phyloP scores from a whole-genome alignment of 2,113 vertebrate genomes.

The Gasterosteus aculeatus region DNA sequence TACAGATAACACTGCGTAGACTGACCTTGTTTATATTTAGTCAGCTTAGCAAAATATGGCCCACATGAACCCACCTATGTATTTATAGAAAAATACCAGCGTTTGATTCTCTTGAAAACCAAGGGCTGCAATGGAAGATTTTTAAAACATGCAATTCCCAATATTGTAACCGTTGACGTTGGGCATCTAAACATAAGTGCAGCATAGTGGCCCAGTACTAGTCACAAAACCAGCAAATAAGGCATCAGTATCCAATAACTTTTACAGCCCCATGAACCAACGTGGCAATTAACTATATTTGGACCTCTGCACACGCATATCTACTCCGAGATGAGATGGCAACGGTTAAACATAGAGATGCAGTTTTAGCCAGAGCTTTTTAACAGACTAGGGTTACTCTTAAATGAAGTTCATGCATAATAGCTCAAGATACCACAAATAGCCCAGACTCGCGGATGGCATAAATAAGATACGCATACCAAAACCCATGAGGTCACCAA shows the following conservation, averaged over 20 bases:
- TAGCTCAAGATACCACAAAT: conserved; percentile 58
- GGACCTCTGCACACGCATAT: conserved; percentile 45
- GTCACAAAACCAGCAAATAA: conserved; percentile 23
- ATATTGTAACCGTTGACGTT: not conserved
- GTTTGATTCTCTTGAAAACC: conserved; percentile 50
- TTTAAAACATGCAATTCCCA: conserved; percentile 27
- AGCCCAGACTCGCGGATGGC: conserved; percentile 44
- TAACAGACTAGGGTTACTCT: conserved; percentile 68
- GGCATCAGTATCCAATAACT: conserved; percentile 3
- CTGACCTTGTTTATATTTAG: conserved; percentile 78
- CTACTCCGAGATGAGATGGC: conserved; percentile 55
- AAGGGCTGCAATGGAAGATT: conserved; percentile 8
- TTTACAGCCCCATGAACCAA: conserved; percentile 22
- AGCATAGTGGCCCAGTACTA: not conserved
- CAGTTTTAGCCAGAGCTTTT: conserved; percentile 62
- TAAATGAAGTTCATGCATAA: conserved; percentile 58
- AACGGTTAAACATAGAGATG: conserved; percentile 73
- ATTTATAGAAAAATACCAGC: conserved; percentile 67
- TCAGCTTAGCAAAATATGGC: conserved; percentile 61
- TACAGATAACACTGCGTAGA: conserved; percentile 56
- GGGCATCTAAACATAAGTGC: conserved; percentile 2
- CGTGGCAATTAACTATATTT: conserved; percentile 67
- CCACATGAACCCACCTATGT: conserved; percentile 57
- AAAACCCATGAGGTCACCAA: conserved; percentile 51
- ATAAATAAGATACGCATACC: conserved; percentile 53